Percentiles rank a stretch among this genome's conserved stretches.
Evolutionary conservation across 2,888 invertebrate genomes (phyloP).

Genomic region (Cylindroiulus punctatus): DNA sequence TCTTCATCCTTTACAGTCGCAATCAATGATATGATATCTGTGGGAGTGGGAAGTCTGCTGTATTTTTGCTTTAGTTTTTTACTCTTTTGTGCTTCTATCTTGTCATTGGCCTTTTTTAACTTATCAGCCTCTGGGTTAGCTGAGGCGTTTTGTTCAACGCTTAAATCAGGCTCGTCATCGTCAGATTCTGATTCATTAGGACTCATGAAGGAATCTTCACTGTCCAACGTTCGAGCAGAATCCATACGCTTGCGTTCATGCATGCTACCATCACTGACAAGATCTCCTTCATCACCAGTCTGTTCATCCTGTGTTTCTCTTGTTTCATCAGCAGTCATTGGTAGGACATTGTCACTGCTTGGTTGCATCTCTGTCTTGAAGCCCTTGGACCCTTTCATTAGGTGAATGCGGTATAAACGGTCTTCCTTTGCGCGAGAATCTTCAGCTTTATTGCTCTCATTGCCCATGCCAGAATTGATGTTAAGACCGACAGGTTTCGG

Average conservation of each 20-base stretch:
- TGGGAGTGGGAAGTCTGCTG: constrained; percentile 40
- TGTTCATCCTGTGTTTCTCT: not conserved
- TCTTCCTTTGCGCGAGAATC: not conserved
- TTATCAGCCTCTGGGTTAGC: not conserved
- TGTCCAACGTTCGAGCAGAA: not conserved
- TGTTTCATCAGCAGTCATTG: not conserved
- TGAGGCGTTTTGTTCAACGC: not conserved
- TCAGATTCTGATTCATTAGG: not conserved
- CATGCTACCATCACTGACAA: not conserved
- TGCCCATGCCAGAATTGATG: not conserved
- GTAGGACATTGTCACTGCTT: not conserved
- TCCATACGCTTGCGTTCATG: not conserved
- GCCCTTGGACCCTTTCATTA: not conserved
- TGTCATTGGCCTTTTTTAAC: not conserved
- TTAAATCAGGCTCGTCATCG: not conserved
- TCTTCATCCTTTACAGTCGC: constrained; percentile 60
- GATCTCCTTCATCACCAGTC: not conserved
- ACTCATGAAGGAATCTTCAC: not conserved
- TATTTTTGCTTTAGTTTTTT: constrained; percentile 48
- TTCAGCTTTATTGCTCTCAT: not conserved
- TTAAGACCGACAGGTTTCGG: not conserved
- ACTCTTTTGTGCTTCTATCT: not conserved
- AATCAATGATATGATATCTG: constrained; percentile 55
- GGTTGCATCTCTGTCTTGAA: not conserved
- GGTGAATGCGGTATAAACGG: not conserved